phyloP scores from a whole-genome alignment of 2,113 vertebrate species.

The Scomber japonicus region DNA sequence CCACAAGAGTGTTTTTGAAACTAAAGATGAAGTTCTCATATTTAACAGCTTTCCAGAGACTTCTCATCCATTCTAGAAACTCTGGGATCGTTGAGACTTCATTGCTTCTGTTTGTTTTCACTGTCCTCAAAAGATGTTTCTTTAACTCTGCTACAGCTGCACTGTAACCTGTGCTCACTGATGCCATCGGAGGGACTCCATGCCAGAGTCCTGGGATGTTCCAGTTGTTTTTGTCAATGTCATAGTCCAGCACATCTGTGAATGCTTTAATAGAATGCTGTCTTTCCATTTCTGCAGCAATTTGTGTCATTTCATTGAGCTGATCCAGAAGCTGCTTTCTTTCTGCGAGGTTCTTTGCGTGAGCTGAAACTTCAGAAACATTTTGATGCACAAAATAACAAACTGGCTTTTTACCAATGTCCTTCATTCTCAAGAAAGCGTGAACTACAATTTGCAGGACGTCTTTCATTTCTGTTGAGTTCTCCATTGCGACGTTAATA shows the following conservation, averaged over 20 bases:
- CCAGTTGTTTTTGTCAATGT: conserved; percentile 64
- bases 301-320: conserved; percentile 74
- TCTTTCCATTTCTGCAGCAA: conserved; percentile 77
- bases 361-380: conserved; percentile 74
- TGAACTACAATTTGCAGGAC: conserved; percentile 62
- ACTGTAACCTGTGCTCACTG: too few relatives aligned
- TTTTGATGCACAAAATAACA: conserved; percentile 87
- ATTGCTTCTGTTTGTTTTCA: too few relatives aligned
- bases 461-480: too few relatives aligned
- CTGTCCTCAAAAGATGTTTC: too few relatives aligned
- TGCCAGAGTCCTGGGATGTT: conserved; percentile 73
- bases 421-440: conserved; percentile 74
- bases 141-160: too few relatives aligned
- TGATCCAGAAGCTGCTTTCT: conserved; percentile 73
- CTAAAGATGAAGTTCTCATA: too few relatives aligned
- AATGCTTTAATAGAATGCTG: conserved; percentile 40
- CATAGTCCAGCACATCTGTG: conserved; percentile 74
- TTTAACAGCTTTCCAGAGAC: too few relatives aligned
- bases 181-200: too few relatives aligned
- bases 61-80: too few relatives aligned
- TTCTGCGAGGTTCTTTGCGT: conserved; percentile 70
- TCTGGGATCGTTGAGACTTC: too few relatives aligned
- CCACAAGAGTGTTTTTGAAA: too few relatives aligned
- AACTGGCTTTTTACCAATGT: conserved; percentile 78
- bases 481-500: too few relatives aligned